A percentile compares a stretch with the other conserved stretches of the same genome.
Conservation (phyloP, 2,113 vertebrate genomes). For the Oryctolagus cuniculus region mOryCun1.1 NC_091434.1:170786001-170786500, state of each 20-base stretch:
- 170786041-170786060: neutral
- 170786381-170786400: conserved; percentile 12
- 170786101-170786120: conserved; percentile 47
- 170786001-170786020: conserved; percentile 51
- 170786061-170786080: conserved; percentile 55
- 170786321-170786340: conserved; percentile 39
- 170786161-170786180: neutral
- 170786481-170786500: neutral
- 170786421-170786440: conserved; percentile 14
- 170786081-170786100: conserved; percentile 28
- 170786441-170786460: neutral
- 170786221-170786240: neutral
- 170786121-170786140: conserved; percentile 38
- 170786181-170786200: neutral
- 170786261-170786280: conserved; percentile 41
- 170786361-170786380: neutral
- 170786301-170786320: conserved; percentile 53
- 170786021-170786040: neutral
- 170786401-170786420: neutral
- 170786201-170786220: neutral
- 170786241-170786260: neutral
- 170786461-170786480: neutral
- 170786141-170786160: neutral
- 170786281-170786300: conserved; percentile 21
- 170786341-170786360: conserved; percentile 47